phyloP scores from a whole-genome alignment of 2,888 invertebrate species.

The Molanna angustata region DNA sequence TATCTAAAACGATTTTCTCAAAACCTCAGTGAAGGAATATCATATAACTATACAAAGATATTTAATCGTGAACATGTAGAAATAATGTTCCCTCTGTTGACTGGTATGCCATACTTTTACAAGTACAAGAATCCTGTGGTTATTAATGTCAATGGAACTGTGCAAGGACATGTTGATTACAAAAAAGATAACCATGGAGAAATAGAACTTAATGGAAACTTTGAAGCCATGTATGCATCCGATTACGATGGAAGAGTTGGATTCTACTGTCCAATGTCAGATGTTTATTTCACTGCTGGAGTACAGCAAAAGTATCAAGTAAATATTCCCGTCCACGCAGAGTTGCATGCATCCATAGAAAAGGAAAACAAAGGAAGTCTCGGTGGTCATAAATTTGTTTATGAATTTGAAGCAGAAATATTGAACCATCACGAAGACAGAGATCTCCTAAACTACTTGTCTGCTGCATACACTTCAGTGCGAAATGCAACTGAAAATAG shows the following conservation, averaged over 20 bases:
- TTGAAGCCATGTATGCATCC: constrained; percentile 43
- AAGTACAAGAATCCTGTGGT: constrained; percentile 59
- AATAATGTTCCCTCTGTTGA: constrained; percentile 67
- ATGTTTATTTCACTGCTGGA: constrained; percentile 60
- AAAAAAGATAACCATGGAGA: constrained; percentile 49
- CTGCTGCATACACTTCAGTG: constrained; percentile 62
- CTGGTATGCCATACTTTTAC: constrained; percentile 67
- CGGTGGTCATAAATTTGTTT: too few relatives aligned
- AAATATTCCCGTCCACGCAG: constrained; percentile 53
- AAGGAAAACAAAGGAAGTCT: too few relatives aligned
- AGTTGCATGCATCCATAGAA: constrained; percentile 49
- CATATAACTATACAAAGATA: constrained; percentile 57
- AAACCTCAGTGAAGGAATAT: constrained; percentile 39
- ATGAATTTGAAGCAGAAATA: neutral
- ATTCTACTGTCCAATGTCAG: constrained; percentile 61
- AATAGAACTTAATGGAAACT: constrained; percentile 44
- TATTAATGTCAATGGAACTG: constrained; percentile 51
- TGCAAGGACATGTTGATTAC: constrained; percentile 45
- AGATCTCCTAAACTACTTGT: constrained; percentile 54
- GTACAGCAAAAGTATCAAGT: constrained; percentile 59
- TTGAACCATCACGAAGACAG: constrained; percentile 45
- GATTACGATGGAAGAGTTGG: constrained; percentile 61
- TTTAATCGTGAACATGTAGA: constrained; percentile 56
- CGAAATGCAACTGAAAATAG: constrained; percentile 56
- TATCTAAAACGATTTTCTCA: constrained; percentile 37